Evolutionary conservation across 2,113 vertebrate species (phyloP), one percentile per base, ranked within the genome.

Genomic region (Solea solea): DNA sequence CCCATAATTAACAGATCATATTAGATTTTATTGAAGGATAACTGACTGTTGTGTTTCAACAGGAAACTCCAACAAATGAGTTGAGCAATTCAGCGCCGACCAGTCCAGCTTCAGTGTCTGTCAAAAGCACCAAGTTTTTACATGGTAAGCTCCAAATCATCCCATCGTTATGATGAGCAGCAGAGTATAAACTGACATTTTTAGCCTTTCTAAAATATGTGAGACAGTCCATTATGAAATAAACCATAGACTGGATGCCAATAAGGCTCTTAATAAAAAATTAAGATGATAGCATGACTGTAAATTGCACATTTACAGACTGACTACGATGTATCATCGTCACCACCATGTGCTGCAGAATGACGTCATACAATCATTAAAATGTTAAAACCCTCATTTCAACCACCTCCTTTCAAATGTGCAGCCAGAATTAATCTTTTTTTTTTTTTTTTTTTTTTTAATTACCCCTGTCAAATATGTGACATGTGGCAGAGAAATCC

Each of bases 11-110:
- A 14, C 7, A 42, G 4, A 60, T 5, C 14, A 13, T 65, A 9
- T 60, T 50, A 9, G 3, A 67, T 69, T 6, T 7, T 27, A 58
- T 16, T 48, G 55, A 44, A 7, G 0, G 2, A 51, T 1, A 13
- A 1, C n/a, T 78, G 12, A 75, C 27, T 42, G 0, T 45, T 71
- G 9, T 70, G 2, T 78, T 74, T 82, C 7, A 61, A 61, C 86
- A 97, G 96, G 96, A 97, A 94, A 97, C 95, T 57, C 96, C 96
- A 81, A 97, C 96, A 78, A 96, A 95, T 84, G 94, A 95, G 83
- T 82, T 97, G 84, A 93, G 95, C 87, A 62, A 62, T 65, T 92
- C 93, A 42, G 58, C 91, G 5, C 85, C 90, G 55, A 91, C 86
- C 2, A 88, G 76, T 86, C 92, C 93, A 49, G 76, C 88, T 2